phyloP scores from a whole-genome alignment of 2,113 vertebrate genomes.

The Nicator chloris region DNA sequence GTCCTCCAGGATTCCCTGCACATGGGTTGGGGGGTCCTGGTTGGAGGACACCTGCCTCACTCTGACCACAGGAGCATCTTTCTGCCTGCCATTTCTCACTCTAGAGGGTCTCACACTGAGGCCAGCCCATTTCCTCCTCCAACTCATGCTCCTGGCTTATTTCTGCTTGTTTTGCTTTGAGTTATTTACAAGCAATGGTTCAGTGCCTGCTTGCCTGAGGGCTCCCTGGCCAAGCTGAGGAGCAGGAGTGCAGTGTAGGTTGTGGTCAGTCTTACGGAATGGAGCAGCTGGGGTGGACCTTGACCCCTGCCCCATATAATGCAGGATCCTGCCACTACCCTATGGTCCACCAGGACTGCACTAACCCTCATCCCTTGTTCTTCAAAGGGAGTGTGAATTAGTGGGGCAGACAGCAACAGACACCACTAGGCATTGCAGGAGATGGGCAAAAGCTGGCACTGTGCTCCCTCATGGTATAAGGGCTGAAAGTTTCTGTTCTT shows the following conservation, averaged over 20 bases:
- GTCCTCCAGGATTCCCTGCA: not conserved
- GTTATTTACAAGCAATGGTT: not conserved
- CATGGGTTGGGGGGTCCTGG: not conserved
- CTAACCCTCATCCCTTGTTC: not conserved
- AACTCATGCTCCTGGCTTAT: not conserved
- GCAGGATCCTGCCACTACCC: not conserved
- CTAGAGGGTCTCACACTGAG: not conserved
- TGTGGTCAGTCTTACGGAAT: not conserved
- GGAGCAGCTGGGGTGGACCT: not conserved
- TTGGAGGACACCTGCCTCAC: not conserved
- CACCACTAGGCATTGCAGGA: fast-evolving
- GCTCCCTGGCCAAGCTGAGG: not conserved
- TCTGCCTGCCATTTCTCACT: not conserved
- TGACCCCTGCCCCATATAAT: not conserved
- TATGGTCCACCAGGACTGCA: not conserved
- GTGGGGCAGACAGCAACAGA: not conserved
- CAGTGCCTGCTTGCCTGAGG: not conserved
- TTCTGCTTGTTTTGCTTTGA: not conserved
- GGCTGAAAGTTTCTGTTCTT: not conserved
- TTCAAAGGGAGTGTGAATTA: not conserved
- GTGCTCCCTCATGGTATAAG: not conserved
- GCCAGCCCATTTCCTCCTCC: not conserved
- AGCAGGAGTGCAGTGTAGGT: not conserved
- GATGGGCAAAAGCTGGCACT: not conserved
- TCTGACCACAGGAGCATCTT: fast-evolving